These are phyloP conservation scores for Sciurus vulgaris DNA, from an alignment of 2,797 vertebrate genomes.

Conservation along the genomic window DNA sequence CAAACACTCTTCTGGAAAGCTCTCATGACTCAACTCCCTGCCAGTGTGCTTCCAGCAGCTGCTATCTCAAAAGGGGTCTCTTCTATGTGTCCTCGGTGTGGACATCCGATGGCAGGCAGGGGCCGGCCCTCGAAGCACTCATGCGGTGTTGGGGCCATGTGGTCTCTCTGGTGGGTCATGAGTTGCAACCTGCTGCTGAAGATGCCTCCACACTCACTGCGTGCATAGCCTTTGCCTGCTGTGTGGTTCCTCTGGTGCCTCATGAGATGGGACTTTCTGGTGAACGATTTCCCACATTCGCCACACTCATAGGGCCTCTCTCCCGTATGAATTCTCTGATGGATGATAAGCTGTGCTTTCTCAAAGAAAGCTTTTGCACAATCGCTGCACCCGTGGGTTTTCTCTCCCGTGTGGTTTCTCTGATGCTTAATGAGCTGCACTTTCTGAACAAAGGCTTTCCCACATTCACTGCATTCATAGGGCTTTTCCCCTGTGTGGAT, in stretches of 20 bases:
- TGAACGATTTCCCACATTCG: conserved; percentile 78
- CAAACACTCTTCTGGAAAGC: background rate
- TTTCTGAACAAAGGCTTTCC: conserved; percentile 83
- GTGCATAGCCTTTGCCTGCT: conserved; percentile 48
- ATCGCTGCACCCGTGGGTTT: conserved; percentile 69
- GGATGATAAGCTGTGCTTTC: conserved; percentile 72
- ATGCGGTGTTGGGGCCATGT: background rate
- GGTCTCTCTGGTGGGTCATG: conserved; percentile 65
- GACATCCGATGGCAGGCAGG: no score
- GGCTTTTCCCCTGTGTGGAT: conserved; percentile 84
- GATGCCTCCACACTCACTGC: conserved; percentile 57
- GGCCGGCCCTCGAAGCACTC: background rate
- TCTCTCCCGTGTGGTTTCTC: conserved; percentile 79
- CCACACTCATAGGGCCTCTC: conserved; percentile 79
- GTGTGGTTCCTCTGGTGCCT: conserved; percentile 75
- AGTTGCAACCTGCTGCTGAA: conserved; percentile 73
- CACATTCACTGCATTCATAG: conserved; percentile 79
- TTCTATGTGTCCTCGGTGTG: background rate
- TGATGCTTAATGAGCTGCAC: conserved; percentile 83
- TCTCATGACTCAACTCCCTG: background rate
- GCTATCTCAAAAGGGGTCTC: background rate
- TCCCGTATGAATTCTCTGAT: conserved; percentile 79
- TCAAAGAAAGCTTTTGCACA: conserved; percentile 79
- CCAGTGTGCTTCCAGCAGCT: background rate
- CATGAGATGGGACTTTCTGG: conserved; percentile 77